These are phyloP conservation scores for Calephelis nemesis DNA, from an alignment of 1,140 invertebrate species.

Conservation along the genomic window DNA sequence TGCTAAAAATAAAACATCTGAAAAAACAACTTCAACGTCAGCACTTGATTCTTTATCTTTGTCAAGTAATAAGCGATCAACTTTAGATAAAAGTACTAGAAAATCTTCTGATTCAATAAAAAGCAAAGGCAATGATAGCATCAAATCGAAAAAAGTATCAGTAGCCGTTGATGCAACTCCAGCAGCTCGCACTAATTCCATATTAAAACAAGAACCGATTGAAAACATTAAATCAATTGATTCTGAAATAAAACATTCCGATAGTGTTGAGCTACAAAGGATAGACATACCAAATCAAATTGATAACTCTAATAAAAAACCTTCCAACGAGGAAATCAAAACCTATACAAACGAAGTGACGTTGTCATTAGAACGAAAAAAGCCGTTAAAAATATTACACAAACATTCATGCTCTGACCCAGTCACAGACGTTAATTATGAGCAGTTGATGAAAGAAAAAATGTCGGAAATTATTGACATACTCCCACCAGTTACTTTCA, in stretches of 20 bases:
- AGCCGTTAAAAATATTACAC: slow-evolving; percentile 81
- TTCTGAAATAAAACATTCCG: slow-evolving; percentile 53
- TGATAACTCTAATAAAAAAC: slow-evolving; percentile 27
- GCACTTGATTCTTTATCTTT: slow-evolving; percentile 66
- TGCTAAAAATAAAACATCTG: slow-evolving; percentile 56
- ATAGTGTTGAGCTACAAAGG: slow-evolving; percentile 60
- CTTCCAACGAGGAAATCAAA: slow-evolving; percentile 45
- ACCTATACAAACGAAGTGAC: slow-evolving; percentile 77
- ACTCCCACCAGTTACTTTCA: slow-evolving; percentile 75
- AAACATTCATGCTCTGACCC: slow-evolving; percentile 88
- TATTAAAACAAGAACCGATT: slow-evolving; percentile 87
- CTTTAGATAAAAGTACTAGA: slow-evolving; percentile 43
- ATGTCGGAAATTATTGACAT: slow-evolving; percentile 67
- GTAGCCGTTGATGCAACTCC: slow-evolving; percentile 88
- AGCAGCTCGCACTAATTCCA: slow-evolving; percentile 83
- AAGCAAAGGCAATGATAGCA: slow-evolving; percentile 68
- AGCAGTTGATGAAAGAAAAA: slow-evolving; percentile 62
- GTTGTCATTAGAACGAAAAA: slow-evolving; percentile 57
- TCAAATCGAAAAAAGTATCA: slow-evolving; percentile 83
- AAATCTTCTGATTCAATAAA: slow-evolving; percentile 72
- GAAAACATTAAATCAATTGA: slow-evolving; percentile 83
- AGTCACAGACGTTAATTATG: slow-evolving; percentile 79
- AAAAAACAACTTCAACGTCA: slow-evolving; percentile 73
- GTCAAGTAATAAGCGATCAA: slow-evolving; percentile 56
- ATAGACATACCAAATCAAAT: slow-evolving; percentile 65